Conservation (phyloP, 2,888 invertebrate genomes). For the Tricholauxania praeusta region DNA sequence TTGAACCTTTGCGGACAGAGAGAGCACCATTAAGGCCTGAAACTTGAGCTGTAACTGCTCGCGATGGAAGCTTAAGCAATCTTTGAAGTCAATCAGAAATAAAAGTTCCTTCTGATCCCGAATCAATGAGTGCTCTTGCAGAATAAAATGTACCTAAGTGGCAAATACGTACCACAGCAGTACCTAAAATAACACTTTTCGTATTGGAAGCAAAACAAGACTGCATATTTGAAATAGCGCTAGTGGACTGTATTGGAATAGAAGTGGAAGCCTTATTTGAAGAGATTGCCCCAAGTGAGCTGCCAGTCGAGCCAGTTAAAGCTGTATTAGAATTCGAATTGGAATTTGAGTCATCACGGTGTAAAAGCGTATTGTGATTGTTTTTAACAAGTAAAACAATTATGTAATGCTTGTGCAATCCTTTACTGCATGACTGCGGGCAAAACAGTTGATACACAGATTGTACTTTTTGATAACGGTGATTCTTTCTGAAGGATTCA, state of each 20-base stretch:
- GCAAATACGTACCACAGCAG: constrained; percentile 25
- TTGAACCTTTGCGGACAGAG: constrained; percentile 17
- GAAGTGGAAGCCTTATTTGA: not conserved
- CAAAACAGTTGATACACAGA: constrained; percentile 22
- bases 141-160: constrained; percentile 1
- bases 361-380: constrained; percentile 31
- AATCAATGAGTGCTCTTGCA: constrained; percentile 36
- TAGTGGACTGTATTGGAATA: constrained; percentile 28
- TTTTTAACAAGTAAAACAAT: constrained; percentile 21
- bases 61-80: constrained; percentile 19
- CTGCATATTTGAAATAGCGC: not conserved
- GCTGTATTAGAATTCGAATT: not conserved
- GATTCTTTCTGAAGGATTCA: constrained; percentile 12
- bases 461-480: constrained; percentile 2
- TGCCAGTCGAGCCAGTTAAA: not conserved
- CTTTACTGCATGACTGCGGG: constrained; percentile 3
- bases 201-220: constrained; percentile 12
- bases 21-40: constrained; percentile 28
- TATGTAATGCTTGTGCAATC: constrained; percentile 19
- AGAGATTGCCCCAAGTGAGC: not conserved
- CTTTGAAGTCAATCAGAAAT: constrained; percentile 33
- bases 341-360: not conserved
- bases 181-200: constrained; percentile 30
- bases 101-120: constrained; percentile 41
- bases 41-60: constrained; percentile 12